These are phyloP conservation scores for Oxyura jamaicensis DNA, from an alignment of 2,113 vertebrate genomes.

Conservation along the genomic window DNA sequence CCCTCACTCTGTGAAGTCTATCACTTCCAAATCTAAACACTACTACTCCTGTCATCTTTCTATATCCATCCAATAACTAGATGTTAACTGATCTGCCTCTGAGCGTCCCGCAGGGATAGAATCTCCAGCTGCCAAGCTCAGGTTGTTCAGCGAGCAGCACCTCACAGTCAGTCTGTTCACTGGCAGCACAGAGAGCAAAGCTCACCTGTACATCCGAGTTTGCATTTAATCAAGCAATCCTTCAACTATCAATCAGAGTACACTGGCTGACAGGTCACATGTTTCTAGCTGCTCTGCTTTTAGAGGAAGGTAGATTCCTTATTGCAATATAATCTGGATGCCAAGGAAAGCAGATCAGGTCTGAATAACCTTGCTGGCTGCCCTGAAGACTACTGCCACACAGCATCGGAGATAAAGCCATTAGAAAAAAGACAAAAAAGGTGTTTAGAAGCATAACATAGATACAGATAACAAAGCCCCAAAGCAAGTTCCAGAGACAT, in stretches of 20 bases:
- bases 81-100: background rate
- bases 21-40: background rate
- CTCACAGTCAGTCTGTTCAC: background rate
- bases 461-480: background rate
- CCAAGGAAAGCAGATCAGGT: slow-evolving; percentile 36
- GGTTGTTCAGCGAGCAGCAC: fast-evolving
- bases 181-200: slow-evolving; percentile 5
- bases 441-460: background rate
- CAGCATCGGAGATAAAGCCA: background rate
- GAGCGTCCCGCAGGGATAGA: background rate
- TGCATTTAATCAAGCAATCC: background rate
- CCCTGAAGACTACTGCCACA: background rate
- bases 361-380: slow-evolving; percentile 18
- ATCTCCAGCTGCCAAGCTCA: background rate
- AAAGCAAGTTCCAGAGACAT: background rate
- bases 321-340: background rate
- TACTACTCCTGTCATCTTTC: background rate
- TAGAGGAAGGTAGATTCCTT: slow-evolving; percentile 37
- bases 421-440: background rate
- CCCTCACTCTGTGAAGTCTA: background rate
- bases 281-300: background rate
- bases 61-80: background rate
- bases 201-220: slow-evolving; percentile 23
- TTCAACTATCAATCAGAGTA: background rate
- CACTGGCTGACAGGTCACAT: slow-evolving; percentile 9